Conservation (phyloP, 30 jellyfish, hydroid and myxozoan genomes). For the Cassiopea xamachana region DNA sequence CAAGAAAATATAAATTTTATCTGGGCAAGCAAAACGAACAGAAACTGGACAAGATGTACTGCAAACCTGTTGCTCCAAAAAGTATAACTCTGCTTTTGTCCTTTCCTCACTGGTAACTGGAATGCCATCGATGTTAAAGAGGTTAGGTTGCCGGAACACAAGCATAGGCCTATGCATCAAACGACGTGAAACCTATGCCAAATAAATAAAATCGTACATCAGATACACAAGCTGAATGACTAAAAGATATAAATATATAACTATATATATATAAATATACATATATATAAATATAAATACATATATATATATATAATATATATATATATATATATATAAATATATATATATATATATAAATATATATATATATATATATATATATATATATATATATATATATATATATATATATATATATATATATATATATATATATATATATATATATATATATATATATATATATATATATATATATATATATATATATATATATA, state of each 20-base stretch:
- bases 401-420: no score
- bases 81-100: slow-evolving; percentile 91
- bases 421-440: no score
- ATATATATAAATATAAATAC: no score
- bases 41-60: neutral
- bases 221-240: neutral
- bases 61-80: slow-evolving; percentile 89
- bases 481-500: no score
- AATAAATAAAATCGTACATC: neutral
- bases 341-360: no score
- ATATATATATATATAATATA: no score
- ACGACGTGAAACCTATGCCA: slow-evolving; percentile 86
- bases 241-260: neutral
- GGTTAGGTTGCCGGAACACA: slow-evolving; percentile 88
- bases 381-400: no score
- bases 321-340: no score
- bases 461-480: no score
- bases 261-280: no score
- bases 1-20: neutral
- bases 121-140: slow-evolving; percentile 89
- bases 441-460: no score
- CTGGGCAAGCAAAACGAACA: neutral
- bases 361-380: no score
- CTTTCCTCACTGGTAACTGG: slow-evolving; percentile 95
- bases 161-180: slow-evolving; percentile 91